Evolutionary conservation across 2,797 vertebrate species (phyloP).

Genomic region (Aulostomus chinensis): DNA sequence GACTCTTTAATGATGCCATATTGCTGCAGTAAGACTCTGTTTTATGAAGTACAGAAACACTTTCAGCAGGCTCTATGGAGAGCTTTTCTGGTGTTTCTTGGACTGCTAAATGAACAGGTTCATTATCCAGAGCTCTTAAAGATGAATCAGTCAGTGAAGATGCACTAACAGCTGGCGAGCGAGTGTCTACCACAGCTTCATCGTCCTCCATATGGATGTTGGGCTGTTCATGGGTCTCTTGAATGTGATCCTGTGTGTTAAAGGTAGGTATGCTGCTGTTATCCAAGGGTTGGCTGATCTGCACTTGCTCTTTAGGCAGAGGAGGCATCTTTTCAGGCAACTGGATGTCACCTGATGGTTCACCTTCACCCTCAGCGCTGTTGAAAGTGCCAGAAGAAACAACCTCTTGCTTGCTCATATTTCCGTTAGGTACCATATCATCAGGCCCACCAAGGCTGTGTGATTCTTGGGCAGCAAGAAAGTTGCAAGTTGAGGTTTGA

Average conservation of each 20-base stretch:
- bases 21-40: background rate
- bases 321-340: constrained; percentile 18
- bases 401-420: background rate
- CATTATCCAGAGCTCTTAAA: constrained; percentile 2
- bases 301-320: constrained; percentile 11
- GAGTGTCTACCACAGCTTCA: constrained; percentile 2
- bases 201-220: constrained; percentile 6
- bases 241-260: constrained; percentile 3
- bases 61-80: constrained; percentile 3
- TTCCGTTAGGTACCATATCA: constrained; percentile 3
- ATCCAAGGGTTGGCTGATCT: background rate
- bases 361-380: constrained; percentile 10
- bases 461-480: background rate
- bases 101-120: constrained; percentile 11
- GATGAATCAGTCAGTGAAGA: background rate
- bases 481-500: background rate
- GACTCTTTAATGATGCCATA: background rate
- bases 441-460: constrained; percentile 3
- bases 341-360: constrained; percentile 5
- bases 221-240: constrained; percentile 13
- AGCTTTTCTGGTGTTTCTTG: constrained; percentile 10
- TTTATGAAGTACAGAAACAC: background rate
- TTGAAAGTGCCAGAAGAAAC: constrained; percentile 7
- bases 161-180: background rate
- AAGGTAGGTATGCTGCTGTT: background rate